phyloP scores from a whole-genome alignment of 2,888 invertebrate genomes.

The Belgica antarctica region DNA sequence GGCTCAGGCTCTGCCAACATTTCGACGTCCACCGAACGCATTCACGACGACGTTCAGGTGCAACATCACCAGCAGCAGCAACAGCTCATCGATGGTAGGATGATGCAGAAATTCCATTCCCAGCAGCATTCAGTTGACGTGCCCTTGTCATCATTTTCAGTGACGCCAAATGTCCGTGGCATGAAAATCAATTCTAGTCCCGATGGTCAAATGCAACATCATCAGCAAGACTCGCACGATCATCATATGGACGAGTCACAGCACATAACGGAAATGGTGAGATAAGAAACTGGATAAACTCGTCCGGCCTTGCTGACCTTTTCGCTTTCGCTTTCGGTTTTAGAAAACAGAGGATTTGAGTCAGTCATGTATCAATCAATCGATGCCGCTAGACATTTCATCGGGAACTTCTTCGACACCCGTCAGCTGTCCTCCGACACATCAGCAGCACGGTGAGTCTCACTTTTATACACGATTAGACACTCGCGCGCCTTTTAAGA shows the following conservation, averaged over 20 bases:
- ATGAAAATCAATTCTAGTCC: conserved; percentile 44
- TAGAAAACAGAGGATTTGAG: conserved; percentile 55
- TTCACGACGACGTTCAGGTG: conserved; percentile 56
- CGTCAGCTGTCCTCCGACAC: conserved; percentile 50
- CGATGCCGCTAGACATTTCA: conserved; percentile 54
- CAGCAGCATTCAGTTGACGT: conserved; percentile 48
- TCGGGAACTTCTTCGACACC: conserved; percentile 52
- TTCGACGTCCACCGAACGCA: conserved; percentile 58
- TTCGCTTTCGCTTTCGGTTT: conserved; percentile 44
- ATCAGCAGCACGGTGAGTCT: conserved; percentile 50
- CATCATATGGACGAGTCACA: conserved; percentile 40
- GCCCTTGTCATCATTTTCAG: conserved; percentile 45
- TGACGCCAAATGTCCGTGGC: conserved; percentile 39
- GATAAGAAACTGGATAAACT: neutral
- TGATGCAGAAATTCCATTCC: conserved; percentile 58
- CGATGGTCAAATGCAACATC: conserved; percentile 41
- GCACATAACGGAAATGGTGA: conserved; percentile 42
- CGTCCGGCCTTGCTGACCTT: neutral
- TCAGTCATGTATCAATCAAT: conserved; percentile 53
- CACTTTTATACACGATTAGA: too few species aligned
- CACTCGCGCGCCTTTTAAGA: too few species aligned
- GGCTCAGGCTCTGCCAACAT: conserved; percentile 55
- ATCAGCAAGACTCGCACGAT: conserved; percentile 43
- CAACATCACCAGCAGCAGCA: conserved; percentile 54
- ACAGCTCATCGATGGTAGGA: conserved; percentile 56